These are phyloP conservation scores for Phalacrocorax pelagicus DNA, from an alignment of 2,113 vertebrate species.

Conservation along the genomic window DNA sequence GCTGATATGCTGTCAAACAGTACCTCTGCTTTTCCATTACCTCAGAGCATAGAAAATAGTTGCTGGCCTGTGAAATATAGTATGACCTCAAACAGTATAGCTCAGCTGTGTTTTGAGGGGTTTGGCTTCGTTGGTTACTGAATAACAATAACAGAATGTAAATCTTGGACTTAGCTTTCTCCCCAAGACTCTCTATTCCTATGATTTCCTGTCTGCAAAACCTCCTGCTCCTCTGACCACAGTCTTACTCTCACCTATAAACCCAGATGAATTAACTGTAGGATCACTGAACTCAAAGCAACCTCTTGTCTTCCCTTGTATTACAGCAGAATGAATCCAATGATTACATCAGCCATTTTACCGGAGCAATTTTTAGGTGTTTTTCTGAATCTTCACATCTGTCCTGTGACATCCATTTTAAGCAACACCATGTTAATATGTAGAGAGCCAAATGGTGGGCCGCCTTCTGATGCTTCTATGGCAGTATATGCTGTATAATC, in stretches of 20 bases:
- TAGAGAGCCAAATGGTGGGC: background rate
- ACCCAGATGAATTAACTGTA: background rate
- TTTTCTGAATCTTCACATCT: background rate
- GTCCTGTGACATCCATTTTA: background rate
- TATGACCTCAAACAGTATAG: background rate
- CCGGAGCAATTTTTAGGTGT: background rate
- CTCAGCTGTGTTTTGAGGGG: background rate
- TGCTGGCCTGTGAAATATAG: background rate
- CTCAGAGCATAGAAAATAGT: background rate
- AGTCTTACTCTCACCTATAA: background rate
- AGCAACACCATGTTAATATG: background rate
- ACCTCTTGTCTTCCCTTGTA: background rate
- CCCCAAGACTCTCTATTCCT: background rate
- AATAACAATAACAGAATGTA: background rate
- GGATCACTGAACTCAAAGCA: background rate
- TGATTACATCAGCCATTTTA: background rate
- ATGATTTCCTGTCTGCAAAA: background rate
- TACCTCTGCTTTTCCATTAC: background rate
- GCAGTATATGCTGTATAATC: background rate
- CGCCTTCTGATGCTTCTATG: background rate
- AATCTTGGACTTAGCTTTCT: background rate
- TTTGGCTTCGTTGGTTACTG: background rate
- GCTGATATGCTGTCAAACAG: rapidly evolving
- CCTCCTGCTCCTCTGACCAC: background rate
- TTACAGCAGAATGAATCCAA: background rate